Conservation (phyloP, 2,888 invertebrate genomes). For the Melinaea menophilus region DNA sequence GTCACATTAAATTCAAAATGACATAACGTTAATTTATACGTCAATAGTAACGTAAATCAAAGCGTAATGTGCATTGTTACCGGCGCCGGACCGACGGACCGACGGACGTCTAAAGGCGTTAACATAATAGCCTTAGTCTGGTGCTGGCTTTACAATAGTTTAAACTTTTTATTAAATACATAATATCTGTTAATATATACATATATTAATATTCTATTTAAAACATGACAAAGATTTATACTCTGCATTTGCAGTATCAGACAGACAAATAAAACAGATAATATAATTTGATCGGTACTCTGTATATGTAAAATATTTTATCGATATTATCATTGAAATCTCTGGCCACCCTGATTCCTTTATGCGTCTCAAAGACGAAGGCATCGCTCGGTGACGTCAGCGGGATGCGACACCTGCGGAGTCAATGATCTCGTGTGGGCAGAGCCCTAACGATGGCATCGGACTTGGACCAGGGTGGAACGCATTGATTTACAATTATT, state of each 20-base stretch:
- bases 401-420: constrained; percentile 50
- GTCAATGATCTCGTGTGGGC: constrained; percentile 48
- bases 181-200: no score
- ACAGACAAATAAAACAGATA: no score
- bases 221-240: no score
- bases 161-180: no score
- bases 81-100: constrained; percentile 43
- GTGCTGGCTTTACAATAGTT: neutral
- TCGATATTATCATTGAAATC: constrained; percentile 2
- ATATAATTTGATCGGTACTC: neutral
- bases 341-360: neutral
- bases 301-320: neutral
- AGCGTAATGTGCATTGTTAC: constrained; percentile 41
- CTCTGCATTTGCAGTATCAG: no score
- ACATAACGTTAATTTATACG: constrained; percentile 34
- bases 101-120: constrained; percentile 46
- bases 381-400: constrained; percentile 50
- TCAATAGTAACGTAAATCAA: constrained; percentile 36
- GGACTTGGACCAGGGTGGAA: constrained; percentile 18
- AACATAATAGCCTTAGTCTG: constrained; percentile 11
- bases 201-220: no score
- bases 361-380: constrained; percentile 40
- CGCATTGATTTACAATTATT: constrained; percentile 2
- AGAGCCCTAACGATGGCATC: constrained; percentile 18
- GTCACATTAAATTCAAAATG: constrained; percentile 32